These are phyloP conservation scores for Amphilophus citrinellus DNA, from an alignment of 2,113 vertebrate species.

Conservation along the genomic window DNA sequence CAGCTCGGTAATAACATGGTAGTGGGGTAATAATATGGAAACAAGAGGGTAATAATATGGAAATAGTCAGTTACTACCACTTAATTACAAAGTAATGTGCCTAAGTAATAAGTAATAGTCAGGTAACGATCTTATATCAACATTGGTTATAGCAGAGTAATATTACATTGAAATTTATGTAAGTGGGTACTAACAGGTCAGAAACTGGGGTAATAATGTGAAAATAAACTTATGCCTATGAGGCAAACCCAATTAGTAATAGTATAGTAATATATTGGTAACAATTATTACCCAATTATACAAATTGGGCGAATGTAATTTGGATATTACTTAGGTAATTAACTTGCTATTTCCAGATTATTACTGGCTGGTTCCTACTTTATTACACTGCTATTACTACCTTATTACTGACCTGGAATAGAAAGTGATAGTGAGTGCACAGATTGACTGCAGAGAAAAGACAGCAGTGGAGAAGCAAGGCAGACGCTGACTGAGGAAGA, in stretches of 20 bases:
- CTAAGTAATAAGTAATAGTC: background rate
- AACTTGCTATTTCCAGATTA: background rate
- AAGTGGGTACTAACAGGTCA: background rate
- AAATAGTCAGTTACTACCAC: background rate
- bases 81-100: background rate
- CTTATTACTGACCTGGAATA: background rate
- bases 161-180: background rate
- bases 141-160: background rate
- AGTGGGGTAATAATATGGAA: background rate
- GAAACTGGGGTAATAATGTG: background rate
- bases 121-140: background rate
- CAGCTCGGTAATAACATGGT: background rate
- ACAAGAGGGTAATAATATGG: background rate
- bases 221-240: background rate
- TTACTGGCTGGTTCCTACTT: background rate
- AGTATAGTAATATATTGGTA: background rate
- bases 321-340: background rate
- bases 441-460: conserved; percentile 11
- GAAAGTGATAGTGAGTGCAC: background rate
- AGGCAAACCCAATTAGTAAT: background rate
- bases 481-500: conserved; percentile 25
- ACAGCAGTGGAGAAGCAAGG: conserved; percentile 4
- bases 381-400: background rate
- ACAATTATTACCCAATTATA: background rate
- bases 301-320: background rate